phyloP scores from a whole-genome alignment of 2,797 vertebrate genomes.

The Kryptolebias ocellatus region DNA sequence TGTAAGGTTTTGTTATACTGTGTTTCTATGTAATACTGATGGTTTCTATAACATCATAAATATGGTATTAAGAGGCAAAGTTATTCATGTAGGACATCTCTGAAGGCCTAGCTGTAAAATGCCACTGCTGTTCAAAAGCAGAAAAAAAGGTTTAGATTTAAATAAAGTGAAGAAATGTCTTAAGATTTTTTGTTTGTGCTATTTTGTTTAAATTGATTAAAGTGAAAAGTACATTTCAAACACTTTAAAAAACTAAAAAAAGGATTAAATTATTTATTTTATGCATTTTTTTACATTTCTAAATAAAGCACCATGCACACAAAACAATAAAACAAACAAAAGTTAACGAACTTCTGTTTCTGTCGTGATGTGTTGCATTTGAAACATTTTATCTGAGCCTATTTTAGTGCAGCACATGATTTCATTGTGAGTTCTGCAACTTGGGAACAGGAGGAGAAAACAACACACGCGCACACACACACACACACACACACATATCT shows the following conservation, averaged over 20 bases:
- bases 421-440: conserved; percentile 57
- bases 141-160: conserved; percentile 56
- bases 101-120: too few species aligned
- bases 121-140: too few species aligned
- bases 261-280: conserved; percentile 85
- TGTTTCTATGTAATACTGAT: too few species aligned
- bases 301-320: conserved; percentile 2
- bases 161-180: conserved; percentile 92
- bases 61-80: too few species aligned
- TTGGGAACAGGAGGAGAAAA: conserved; percentile 58
- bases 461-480: conserved; percentile 14
- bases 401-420: conserved; percentile 28
- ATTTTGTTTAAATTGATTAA: conserved; percentile 93
- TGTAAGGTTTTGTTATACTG: too few species aligned
- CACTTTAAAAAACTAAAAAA: conserved; percentile 93
- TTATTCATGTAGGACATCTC: too few species aligned
- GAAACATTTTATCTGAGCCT: conserved; percentile 34
- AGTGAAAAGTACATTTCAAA: conserved; percentile 88
- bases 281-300: conserved; percentile 37
- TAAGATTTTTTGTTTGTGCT: conserved; percentile 87
- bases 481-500: conserved; percentile 23
- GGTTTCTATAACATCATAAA: too few species aligned
- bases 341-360: conserved; percentile 34
- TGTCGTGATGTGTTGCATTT: conserved; percentile 44
- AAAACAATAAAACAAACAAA: conserved; percentile 22